These are phyloP conservation scores for Takifugu ocellatus DNA, from an alignment of 2,797 vertebrate species.

Conservation along the genomic window DNA sequence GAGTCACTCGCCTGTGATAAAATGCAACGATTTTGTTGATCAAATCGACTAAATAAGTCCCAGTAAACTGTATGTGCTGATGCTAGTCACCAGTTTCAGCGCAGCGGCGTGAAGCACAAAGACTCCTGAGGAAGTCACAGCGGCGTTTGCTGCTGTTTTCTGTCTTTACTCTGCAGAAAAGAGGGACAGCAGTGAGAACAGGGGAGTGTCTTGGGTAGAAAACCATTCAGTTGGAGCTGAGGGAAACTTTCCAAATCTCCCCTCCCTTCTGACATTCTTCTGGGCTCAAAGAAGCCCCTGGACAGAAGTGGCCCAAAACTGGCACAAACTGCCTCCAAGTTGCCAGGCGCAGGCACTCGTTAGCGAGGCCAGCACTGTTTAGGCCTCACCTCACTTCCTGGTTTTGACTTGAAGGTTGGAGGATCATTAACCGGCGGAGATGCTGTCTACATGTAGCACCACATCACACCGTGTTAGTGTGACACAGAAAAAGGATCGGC, in stretches of 20 bases:
- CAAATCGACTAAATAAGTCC: too few relatives aligned
- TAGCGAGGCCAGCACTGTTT: constrained; percentile 65
- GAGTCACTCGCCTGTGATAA: too few relatives aligned
- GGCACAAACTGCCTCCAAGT: constrained; percentile 67
- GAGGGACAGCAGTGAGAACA: constrained; percentile 26
- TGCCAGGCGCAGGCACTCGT: constrained; percentile 73
- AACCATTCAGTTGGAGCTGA: constrained; percentile 70
- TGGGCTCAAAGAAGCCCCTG: constrained; percentile 67
- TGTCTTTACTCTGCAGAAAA: constrained; percentile 24
- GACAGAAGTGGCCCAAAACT: constrained; percentile 76
- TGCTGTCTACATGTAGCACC: constrained; percentile 11
- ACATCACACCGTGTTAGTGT: background rate
- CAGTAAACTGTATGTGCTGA: background rate
- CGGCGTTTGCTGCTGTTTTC: constrained; percentile 29
- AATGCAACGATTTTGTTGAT: too few relatives aligned
- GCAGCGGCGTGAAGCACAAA: background rate
- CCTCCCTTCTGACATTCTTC: constrained; percentile 74
- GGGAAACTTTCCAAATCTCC: constrained; percentile 67
- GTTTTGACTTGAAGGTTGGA: constrained; percentile 43
- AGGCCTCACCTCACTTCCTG: constrained; percentile 76
- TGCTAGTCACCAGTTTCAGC: background rate
- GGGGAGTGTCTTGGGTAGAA: constrained; percentile 47
- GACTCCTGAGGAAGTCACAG: constrained; percentile 16
- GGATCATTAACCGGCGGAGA: constrained; percentile 56
- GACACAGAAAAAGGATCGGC: too few relatives aligned